Evolutionary conservation across 2,113 vertebrate genomes (phyloP), one percentile per base, ranked within the genome.

Genomic region (Anseranas semipalmata): DNA sequence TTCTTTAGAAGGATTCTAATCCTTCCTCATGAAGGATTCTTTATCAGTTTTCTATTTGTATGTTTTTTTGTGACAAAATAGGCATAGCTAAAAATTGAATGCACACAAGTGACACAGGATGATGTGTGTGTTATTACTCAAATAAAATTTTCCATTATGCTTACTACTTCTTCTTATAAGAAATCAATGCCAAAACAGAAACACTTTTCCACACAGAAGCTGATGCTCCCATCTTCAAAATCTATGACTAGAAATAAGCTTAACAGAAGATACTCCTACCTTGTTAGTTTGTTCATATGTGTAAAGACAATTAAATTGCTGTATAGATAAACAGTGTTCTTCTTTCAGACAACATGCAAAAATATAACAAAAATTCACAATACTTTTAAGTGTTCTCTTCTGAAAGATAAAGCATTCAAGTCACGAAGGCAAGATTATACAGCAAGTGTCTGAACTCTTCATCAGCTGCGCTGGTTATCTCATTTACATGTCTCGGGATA

Each of bases 1-100:
- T 77, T 74, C 10, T 27, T 92, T 22, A 65, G 35, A 78, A 10
- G 81, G 65, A 45, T 32, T 10, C n/a, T n/a, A n/a, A n/a, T n/a
- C n/a, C n/a, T n/a, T n/a, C n/a, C n/a, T n/a, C 18, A 7, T 3
- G 8, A 17, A 74, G 35, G 0, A 27, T 37, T 27, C 20, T 48
- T 86, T 10, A 37, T 43, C 4, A 9, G 1, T 2, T 17, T 63
- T 37, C 45, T 50, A 21, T 21, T 27, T 21, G 22, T 39, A 37
- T 39, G 35, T 11, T 28, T 35, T 56, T 35, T 25, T 1, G 16
- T 74, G 15, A 32, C 37, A 24, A 73, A 79, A 79, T 12, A 82
- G 5, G 12, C 7, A 35, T 18, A 56, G 21, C 12, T 76, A n/a
- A 94, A 73, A 65, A 48, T 7, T 14, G 65, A 48, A 76, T n/a